phyloP scores from a whole-genome alignment of 2,888 invertebrate genomes.

The Sesia bembeciformis region DNA sequence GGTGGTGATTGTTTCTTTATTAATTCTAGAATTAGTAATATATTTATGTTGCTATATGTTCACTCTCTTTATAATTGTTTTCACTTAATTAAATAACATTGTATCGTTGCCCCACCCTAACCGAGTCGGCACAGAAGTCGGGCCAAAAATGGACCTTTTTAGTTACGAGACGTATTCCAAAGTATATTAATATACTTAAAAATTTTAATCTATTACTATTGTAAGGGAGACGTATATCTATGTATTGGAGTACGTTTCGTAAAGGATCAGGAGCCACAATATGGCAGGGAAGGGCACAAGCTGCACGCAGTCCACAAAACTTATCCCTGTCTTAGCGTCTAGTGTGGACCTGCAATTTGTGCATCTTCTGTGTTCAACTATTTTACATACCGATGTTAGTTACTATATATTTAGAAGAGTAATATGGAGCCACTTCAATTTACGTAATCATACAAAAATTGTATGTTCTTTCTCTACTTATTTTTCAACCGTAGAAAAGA shows the following conservation, averaged over 20 bases:
- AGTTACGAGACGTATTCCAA: conserved; percentile 33
- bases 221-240: neutral
- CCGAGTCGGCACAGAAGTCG: conserved; percentile 30
- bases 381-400: conserved; percentile 73
- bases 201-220: neutral
- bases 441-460: conserved; percentile 41
- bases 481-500: conserved; percentile 66
- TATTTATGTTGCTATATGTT: conserved; percentile 65
- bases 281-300: conserved; percentile 32
- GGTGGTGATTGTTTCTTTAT: conserved; percentile 40
- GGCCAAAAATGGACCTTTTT: conserved; percentile 21
- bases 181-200: too few species aligned
- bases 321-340: conserved; percentile 1
- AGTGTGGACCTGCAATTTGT: conserved; percentile 29
- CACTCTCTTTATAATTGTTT: conserved; percentile 54
- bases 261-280: conserved; percentile 23
- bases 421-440: conserved; percentile 55
- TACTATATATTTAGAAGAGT: conserved; percentile 49
- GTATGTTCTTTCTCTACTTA: conserved; percentile 42
- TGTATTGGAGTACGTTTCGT: conserved; percentile 30
- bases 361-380: conserved; percentile 48
- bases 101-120: conserved; percentile 37
- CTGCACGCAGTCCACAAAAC: conserved; percentile 5
- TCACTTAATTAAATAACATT: conserved; percentile 22
- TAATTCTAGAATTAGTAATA: conserved; percentile 57